These are phyloP conservation scores for Meiosimyza decipiens DNA, from an alignment of 2,888 invertebrate genomes.

Conservation along the genomic window DNA sequence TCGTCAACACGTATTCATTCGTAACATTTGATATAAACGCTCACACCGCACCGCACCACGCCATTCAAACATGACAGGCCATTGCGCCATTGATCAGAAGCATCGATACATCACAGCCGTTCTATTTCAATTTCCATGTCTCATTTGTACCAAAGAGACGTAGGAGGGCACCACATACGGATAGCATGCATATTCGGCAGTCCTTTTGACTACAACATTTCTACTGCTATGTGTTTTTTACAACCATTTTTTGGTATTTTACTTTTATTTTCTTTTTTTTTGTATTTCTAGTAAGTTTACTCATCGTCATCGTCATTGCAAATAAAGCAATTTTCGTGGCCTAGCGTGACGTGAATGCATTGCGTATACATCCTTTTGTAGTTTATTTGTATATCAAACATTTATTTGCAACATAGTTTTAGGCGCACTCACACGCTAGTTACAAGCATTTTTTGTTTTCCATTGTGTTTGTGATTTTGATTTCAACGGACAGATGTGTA, in stretches of 20 bases:
- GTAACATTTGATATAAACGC: slow-evolving; percentile 40
- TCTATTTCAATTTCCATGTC: slow-evolving; percentile 5
- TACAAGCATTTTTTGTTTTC: background rate
- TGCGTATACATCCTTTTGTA: slow-evolving; percentile 29
- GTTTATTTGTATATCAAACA: slow-evolving; percentile 46
- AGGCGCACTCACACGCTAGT: slow-evolving; percentile 26
- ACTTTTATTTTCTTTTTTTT: background rate
- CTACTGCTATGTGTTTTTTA: slow-evolving; percentile 1
- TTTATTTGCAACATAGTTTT: slow-evolving; percentile 44
- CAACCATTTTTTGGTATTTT: background rate
- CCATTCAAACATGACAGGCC: slow-evolving; percentile 12
- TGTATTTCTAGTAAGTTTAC: slow-evolving; percentile 5
- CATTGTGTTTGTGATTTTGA: no score
- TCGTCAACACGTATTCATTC: slow-evolving; percentile 48
- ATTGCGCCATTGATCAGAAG: background rate
- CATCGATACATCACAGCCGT: background rate
- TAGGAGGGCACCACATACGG: background rate
- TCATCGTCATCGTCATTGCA: slow-evolving; percentile 28
- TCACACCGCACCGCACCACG: background rate
- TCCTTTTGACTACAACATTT: no score
- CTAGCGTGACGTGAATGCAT: background rate
- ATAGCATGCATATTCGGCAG: slow-evolving; percentile 33
- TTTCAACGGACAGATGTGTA: background rate
- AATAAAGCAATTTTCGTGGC: slow-evolving; percentile 39
- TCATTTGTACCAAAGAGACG: slow-evolving; percentile 23